These are phyloP conservation scores for Rhopalosiphum maidis DNA, from an alignment of 1,140 invertebrate genomes.

Conservation along the genomic window DNA sequence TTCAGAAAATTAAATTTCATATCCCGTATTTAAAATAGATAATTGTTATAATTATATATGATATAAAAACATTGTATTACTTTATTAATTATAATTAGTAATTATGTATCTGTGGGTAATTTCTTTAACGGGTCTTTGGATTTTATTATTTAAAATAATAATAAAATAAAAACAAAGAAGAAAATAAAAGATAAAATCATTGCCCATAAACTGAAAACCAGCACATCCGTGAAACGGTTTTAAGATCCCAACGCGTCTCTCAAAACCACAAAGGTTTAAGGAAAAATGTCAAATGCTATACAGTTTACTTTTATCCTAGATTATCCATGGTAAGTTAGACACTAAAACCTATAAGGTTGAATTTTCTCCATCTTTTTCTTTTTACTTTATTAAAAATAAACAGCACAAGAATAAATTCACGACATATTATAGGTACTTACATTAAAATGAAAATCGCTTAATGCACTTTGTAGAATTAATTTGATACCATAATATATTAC, in stretches of 20 bases:
- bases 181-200: conserved; percentile 37
- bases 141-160: conserved; percentile 21
- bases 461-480: neutral
- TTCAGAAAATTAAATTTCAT: neutral
- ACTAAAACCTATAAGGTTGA: conserved; percentile 16
- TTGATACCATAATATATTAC: neutral
- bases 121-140: neutral
- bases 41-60: neutral
- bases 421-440: neutral
- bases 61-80: neutral
- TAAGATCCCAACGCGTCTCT: neutral
- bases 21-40: neutral
- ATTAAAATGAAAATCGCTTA: neutral
- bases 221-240: conserved; percentile 26
- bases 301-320: conserved; percentile 36
- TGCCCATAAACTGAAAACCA: conserved; percentile 10
- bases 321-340: conserved; percentile 26
- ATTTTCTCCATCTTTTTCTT: neutral
- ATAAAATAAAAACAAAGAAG: neutral
- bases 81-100: neutral
- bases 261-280: conserved; percentile 22
- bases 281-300: conserved; percentile 32
- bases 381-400: conserved; percentile 16
- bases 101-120: neutral
- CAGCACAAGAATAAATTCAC: neutral